phyloP scores from a whole-genome alignment of 2,113 vertebrate species.

The Brachionichthys hirsutus region DNA sequence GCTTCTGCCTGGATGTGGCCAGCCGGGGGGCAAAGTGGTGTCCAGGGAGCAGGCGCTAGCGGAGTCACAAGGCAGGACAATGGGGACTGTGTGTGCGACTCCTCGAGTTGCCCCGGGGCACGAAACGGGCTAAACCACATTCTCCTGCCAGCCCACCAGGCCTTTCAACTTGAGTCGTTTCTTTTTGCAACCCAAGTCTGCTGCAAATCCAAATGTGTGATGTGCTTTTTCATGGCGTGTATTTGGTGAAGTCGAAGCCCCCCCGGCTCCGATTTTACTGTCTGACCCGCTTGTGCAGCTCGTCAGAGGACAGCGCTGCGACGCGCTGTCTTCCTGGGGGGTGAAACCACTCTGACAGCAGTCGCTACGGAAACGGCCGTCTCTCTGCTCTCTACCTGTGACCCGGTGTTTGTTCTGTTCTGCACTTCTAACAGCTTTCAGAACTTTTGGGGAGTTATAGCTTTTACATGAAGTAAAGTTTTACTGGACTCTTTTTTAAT shows the following conservation, averaged over 20 bases:
- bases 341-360: constrained; percentile 40
- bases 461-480: background rate
- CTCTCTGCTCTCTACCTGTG: constrained; percentile 14
- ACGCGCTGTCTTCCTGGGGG: constrained; percentile 43
- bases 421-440: background rate
- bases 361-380: constrained; percentile 52
- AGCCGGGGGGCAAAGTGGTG: constrained; percentile 10
- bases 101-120: constrained; percentile 35
- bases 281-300: constrained; percentile 48
- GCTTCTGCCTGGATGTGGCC: constrained; percentile 6
- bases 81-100: constrained; percentile 45
- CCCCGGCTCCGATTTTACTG: constrained; percentile 47
- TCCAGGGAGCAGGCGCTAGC: constrained; percentile 39
- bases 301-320: constrained; percentile 64
- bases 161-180: background rate
- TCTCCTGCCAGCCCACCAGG: constrained; percentile 3
- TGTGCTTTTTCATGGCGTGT: constrained; percentile 25
- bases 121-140: constrained; percentile 15
- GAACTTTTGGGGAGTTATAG: background rate
- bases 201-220: background rate
- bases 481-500: background rate
- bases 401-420: background rate
- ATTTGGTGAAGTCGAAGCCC: constrained; percentile 35
- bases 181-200: background rate
- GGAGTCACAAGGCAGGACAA: constrained; percentile 70